Conservation (phyloP, 2,113 vertebrate genomes). For the Sylvilagus bachmani region DNA sequence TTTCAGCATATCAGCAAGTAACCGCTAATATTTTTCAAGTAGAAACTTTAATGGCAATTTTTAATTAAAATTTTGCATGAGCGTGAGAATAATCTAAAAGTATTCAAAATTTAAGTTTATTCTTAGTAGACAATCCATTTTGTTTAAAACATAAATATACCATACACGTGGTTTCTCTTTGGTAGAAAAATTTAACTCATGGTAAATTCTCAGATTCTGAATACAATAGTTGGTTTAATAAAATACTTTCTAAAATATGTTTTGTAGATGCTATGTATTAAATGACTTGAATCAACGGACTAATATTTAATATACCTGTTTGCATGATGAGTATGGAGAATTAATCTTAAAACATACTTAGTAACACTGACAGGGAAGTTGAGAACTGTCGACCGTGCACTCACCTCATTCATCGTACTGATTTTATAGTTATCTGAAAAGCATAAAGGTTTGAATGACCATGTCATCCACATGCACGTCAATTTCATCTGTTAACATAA, state of each 20-base stretch:
- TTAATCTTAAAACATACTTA: slow-evolving; percentile 17
- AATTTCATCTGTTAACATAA: not conserved
- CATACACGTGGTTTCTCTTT: not conserved
- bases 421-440: not conserved
- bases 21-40: slow-evolving; percentile 20
- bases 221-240: not conserved
- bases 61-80: slow-evolving; percentile 55
- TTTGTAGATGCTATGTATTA: not conserved
- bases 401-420: not conserved
- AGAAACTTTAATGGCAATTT: not conserved
- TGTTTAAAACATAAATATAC: slow-evolving; percentile 22
- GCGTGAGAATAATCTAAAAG: not conserved
- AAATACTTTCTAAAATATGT: not conserved
- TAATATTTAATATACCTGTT: not conserved
- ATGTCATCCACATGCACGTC: not conserved
- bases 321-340: not conserved
- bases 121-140: not conserved
- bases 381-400: not conserved
- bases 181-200: not conserved
- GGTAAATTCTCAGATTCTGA: slow-evolving; percentile 15
- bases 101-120: slow-evolving; percentile 33
- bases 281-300: not conserved
- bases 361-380: not conserved
- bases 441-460: not conserved
- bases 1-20: slow-evolving; percentile 14